These are phyloP conservation scores for Cnemophilus loriae DNA, from an alignment of 2,113 vertebrate species.

Conservation along the genomic window DNA sequence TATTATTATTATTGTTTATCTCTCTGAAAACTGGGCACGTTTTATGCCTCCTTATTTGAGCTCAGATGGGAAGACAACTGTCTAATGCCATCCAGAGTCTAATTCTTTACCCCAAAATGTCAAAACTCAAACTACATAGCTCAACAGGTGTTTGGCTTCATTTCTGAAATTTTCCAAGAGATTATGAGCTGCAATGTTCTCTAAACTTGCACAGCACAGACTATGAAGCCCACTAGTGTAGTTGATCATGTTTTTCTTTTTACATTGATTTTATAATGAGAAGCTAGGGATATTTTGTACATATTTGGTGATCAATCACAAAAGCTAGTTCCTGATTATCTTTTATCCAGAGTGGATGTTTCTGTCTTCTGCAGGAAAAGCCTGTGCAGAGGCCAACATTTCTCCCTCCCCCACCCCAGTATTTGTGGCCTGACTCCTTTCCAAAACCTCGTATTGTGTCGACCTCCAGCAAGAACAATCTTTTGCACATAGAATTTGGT, in stretches of 20 bases:
- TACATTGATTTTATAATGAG: background rate
- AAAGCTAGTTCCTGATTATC: background rate
- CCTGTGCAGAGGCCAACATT: background rate
- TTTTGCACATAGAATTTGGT: rapidly evolving
- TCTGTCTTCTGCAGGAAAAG: background rate
- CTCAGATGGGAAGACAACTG: background rate
- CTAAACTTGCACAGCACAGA: rapidly evolving
- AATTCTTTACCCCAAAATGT: background rate
- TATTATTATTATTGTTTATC: background rate
- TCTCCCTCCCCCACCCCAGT: rapidly evolving
- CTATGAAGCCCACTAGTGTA: background rate
- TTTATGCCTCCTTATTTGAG: background rate
- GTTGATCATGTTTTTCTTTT: background rate
- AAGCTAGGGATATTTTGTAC: background rate
- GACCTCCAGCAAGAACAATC: background rate
- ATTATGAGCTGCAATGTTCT: background rate
- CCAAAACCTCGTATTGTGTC: background rate
- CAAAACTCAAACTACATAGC: background rate
- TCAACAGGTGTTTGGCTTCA: background rate
- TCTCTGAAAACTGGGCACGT: background rate
- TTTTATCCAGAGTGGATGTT: background rate
- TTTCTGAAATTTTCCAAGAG: background rate
- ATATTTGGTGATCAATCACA: background rate
- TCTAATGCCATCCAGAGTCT: background rate
- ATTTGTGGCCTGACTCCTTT: background rate